Conservation (phyloP, 2,888 invertebrate genomes). For the Muscina levida region DNA sequence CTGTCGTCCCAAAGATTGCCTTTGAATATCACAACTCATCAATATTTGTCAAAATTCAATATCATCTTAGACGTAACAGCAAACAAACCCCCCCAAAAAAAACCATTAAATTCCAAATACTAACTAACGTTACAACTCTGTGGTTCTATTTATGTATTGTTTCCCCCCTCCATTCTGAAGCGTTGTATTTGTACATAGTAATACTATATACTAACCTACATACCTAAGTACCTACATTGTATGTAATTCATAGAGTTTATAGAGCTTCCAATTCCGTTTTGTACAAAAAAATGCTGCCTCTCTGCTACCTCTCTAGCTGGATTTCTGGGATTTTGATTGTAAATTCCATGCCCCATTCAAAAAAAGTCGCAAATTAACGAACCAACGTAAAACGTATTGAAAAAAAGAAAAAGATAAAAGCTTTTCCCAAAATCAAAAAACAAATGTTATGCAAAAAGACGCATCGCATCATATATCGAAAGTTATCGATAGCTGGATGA, state of each 20-base stretch:
- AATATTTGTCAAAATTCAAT: background rate
- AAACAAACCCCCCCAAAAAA: conserved; percentile 18
- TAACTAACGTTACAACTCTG: conserved; percentile 59
- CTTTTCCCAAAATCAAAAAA: background rate
- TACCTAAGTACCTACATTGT: conserved; percentile 10
- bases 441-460: conserved; percentile 30
- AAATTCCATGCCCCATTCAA: conserved; percentile 17
- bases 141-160: conserved; percentile 57
- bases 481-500: conserved; percentile 30
- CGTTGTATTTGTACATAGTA: conserved; percentile 51
- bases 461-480: conserved; percentile 34
- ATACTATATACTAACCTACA: conserved; percentile 33
- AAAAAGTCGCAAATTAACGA: background rate
- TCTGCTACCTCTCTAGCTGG: conserved; percentile 30
- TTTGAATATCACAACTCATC: conserved; percentile 10
- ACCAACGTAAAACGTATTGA: background rate
- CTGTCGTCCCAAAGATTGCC: background rate
- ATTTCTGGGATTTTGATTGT: conserved; percentile 23
- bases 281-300: conserved; percentile 11
- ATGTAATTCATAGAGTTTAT: background rate
- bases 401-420: conserved; percentile 26
- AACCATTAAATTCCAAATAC: conserved; percentile 39
- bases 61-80: too few relatives aligned
- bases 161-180: conserved; percentile 53
- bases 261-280: conserved; percentile 28